Conservation (phyloP, 1,140 invertebrate genomes). For the Nomia melanderi region DNA sequence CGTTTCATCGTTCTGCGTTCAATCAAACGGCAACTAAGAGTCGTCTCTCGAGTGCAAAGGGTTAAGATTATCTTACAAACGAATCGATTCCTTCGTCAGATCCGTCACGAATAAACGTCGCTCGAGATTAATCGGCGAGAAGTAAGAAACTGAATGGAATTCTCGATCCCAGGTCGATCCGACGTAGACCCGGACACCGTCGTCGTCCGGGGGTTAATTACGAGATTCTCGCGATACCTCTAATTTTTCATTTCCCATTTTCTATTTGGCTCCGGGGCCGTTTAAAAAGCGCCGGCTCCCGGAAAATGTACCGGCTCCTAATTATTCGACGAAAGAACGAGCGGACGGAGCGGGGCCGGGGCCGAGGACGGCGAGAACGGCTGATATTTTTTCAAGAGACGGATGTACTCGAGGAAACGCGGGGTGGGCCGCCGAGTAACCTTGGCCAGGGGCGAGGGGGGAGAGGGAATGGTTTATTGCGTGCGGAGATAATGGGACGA, state of each 20-base stretch:
- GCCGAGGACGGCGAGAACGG: background rate
- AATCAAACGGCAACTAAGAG: too few species aligned
- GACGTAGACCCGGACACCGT: too few species aligned
- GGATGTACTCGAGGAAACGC: background rate
- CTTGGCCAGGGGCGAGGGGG: background rate
- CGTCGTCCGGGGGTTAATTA: conserved; percentile 15
- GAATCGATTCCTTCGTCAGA: too few species aligned
- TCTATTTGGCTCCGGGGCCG: background rate
- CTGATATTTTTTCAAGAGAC: conserved; percentile 42
- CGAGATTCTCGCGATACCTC: background rate
- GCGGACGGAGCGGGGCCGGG: background rate
- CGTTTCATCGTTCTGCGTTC: too few species aligned
- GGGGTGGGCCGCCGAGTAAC: background rate
- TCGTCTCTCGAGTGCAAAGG: too few species aligned
- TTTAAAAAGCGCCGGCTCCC: conserved; percentile 3
- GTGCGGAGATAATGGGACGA: conserved; percentile 28
- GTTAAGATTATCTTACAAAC: too few species aligned
- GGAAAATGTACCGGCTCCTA: conserved; percentile 11
- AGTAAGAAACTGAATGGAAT: too few species aligned
- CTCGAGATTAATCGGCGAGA: conserved; percentile 6
- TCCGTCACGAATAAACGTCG: too few species aligned
- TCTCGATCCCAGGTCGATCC: too few species aligned
- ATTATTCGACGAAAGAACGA: conserved; percentile 33
- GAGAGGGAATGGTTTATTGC: conserved; percentile 30
- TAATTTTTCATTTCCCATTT: conserved; percentile 26